These are phyloP conservation scores for Nerophis lumbriciformis DNA, from an alignment of 2,113 vertebrate species.

Conservation along the genomic window DNA sequence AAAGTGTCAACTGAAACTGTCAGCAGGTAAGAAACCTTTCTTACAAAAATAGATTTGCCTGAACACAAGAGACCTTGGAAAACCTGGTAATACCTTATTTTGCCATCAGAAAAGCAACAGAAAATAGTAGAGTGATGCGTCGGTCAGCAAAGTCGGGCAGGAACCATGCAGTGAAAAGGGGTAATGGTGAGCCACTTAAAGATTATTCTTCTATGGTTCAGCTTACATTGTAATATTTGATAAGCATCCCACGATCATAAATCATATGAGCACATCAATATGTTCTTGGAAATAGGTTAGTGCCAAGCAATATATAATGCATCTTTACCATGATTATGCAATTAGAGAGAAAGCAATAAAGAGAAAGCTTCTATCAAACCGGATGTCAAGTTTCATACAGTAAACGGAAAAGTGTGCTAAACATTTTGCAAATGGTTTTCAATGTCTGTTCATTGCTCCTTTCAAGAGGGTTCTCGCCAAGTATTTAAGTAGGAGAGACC, in stretches of 20 bases:
- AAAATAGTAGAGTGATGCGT: not conserved
- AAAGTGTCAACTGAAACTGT: no score
- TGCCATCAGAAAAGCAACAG: not conserved
- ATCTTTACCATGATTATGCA: slow-evolving; percentile 18
- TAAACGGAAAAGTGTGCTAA: not conserved
- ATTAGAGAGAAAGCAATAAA: slow-evolving; percentile 14
- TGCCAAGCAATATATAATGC: slow-evolving; percentile 17
- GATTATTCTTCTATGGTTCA: not conserved
- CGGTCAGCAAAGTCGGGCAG: not conserved
- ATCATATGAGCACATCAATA: not conserved
- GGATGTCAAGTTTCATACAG: not conserved
- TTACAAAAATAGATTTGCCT: no score
- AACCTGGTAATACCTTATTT: not conserved
- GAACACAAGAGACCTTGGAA: no score
- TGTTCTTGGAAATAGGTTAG: not conserved
- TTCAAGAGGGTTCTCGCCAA: not conserved
- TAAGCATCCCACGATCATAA: not conserved
- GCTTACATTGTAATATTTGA: not conserved
- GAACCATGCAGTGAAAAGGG: not conserved
- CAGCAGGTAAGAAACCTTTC: no score
- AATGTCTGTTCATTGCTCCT: not conserved
- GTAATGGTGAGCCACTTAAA: not conserved
- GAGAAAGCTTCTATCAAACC: slow-evolving; percentile 3
- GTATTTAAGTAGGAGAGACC: not conserved
- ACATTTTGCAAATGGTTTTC: not conserved